These are phyloP conservation scores for Phylloscopus trochilus DNA, from an alignment of 2,113 vertebrate genomes.

Conservation along the genomic window DNA sequence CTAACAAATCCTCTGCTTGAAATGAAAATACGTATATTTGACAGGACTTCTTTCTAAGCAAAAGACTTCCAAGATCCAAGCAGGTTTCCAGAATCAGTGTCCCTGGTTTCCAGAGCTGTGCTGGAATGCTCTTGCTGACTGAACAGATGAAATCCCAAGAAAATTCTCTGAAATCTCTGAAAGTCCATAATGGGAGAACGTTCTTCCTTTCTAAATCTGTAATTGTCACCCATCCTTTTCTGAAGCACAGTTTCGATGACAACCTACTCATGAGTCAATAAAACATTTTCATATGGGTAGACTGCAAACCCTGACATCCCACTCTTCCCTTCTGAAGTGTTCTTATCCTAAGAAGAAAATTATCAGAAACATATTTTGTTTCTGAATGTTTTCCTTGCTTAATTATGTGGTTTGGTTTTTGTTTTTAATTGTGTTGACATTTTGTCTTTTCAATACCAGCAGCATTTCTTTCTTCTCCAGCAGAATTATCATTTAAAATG, in stretches of 20 bases:
- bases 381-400: background rate
- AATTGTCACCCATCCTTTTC: background rate
- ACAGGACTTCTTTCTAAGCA: background rate
- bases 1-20: background rate
- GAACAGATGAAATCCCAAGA: background rate
- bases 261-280: slow-evolving; percentile 20
- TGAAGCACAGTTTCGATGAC: background rate
- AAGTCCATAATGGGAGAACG: background rate
- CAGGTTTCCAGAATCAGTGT: background rate
- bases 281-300: background rate
- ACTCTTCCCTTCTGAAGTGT: background rate
- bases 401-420: background rate
- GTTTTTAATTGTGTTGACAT: background rate
- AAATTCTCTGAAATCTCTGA: background rate
- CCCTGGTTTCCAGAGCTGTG: background rate
- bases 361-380: background rate
- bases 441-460: background rate
- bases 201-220: background rate
- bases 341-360: background rate
- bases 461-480: background rate
- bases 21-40: background rate
- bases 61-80: background rate
- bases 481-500: background rate
- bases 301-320: background rate
- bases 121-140: background rate